Evolutionary conservation across 2,113 vertebrate genomes (phyloP), one percentile per base, ranked within the genome.

Genomic region (Cochlearius cochlearius): DNA sequence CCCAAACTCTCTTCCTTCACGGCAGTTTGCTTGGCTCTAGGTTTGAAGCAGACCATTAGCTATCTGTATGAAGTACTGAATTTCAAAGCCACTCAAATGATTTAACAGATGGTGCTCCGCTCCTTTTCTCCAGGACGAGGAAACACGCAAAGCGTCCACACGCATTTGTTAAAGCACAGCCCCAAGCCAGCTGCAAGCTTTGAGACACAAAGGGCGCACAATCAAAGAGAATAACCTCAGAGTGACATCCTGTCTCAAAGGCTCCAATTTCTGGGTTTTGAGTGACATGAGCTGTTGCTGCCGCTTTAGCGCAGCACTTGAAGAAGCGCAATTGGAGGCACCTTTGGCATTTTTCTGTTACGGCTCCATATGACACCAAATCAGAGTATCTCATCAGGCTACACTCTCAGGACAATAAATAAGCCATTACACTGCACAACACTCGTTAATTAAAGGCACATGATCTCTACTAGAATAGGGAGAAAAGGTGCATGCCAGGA

Each of bases 391-490:
- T 19, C 73, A 81, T 56, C 29, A 52, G 68, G 72, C 59, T 71
- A 58, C 39, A 0, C 27, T 45, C 85, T 53, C 41, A 56, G 47
- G 53, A 88, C 86, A 90, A 86, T 66, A 94, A 87, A 73, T 36
- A 64, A 95, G 63, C 88, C 41, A 69, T 71, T 63, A 52, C 3
- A 11, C 73, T 79, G 63, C 43, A 15, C 14, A 83, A 66, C 15
- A 34, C 67, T 85, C 29, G 2, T 76, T 93, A 90, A 95, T 83
- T 90, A 95, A 91, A 86, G 67, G 86, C 82, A 79, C 55, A 10
- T 55, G 67, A 64, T 74, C n/a, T 45, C 64, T 34, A 34, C 76
- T 80, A 60, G 78, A 79, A 86, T 1, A 49, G 41, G n/a, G 71
- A 88, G 52, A 66, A 73, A 36, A 93, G 63, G 82, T 59, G 26